Percentiles rank a stretch among this genome's conserved stretches.
Evolutionary conservation across 2,113 vertebrate genomes (phyloP).

Genomic region (Hippocampus barbouri): DNA sequence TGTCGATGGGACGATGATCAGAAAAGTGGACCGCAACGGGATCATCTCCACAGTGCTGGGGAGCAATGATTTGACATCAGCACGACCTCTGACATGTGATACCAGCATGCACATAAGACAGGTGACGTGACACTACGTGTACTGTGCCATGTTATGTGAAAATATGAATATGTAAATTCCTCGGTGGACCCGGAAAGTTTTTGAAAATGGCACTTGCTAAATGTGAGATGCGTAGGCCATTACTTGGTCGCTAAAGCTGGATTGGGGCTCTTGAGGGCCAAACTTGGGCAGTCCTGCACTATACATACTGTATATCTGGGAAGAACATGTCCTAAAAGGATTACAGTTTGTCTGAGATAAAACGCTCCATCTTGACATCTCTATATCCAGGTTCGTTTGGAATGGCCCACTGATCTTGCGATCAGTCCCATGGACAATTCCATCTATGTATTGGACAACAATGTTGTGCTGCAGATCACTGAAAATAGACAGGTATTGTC

Average conservation of each 20-base stretch:
- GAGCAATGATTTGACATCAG: constrained; percentile 94
- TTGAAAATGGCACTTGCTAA: neutral
- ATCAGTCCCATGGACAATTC: constrained; percentile 99
- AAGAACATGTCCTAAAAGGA: neutral
- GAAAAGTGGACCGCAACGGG: constrained; percentile 95
- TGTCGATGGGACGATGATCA: constrained; percentile 97
- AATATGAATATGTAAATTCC: neutral
- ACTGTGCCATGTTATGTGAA: neutral
- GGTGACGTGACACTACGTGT: constrained; percentile 62
- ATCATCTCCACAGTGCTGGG: constrained; percentile 97
- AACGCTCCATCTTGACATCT: neutral
- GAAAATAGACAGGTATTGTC: constrained; percentile 83
- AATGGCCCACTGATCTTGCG: constrained; percentile 96
- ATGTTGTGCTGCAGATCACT: constrained; percentile 95
- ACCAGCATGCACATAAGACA: constrained; percentile 99
- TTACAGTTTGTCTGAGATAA: constrained; percentile 1
- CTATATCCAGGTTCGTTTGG: constrained; percentile 83
- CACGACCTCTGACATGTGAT: constrained; percentile 92
- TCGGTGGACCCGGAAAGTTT: neutral
- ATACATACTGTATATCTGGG: neutral
- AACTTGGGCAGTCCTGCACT: too few relatives aligned
- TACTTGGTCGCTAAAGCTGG: neutral
- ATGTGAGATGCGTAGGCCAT: neutral
- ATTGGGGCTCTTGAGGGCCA: too few relatives aligned
- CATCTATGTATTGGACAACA: constrained; percentile 97